Evolutionary conservation across 2,113 vertebrate genomes (phyloP).

Genomic region (Corythoichthys intestinalis): DNA sequence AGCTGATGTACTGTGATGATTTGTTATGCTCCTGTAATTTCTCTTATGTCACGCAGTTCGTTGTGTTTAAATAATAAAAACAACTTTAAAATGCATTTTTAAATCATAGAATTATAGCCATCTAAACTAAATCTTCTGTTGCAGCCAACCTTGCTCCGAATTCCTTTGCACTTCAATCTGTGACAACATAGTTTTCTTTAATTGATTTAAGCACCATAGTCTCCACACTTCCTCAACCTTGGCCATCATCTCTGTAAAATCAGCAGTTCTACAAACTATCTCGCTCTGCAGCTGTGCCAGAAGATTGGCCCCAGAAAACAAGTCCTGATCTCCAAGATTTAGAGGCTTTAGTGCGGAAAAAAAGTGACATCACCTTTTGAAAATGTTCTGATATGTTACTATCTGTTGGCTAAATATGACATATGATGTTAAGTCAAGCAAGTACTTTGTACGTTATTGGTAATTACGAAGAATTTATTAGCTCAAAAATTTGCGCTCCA

Average conservation of each 20-base stretch:
- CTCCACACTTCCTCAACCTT: conserved; percentile 10
- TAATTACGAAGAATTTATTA: no score
- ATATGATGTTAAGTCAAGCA: not conserved
- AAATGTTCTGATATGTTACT: conserved; percentile 1
- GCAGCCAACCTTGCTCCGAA: not conserved
- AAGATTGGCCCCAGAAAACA: not conserved
- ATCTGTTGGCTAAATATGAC: not conserved
- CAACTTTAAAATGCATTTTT: not conserved
- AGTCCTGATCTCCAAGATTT: conserved; percentile 1
- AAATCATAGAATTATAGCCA: not conserved
- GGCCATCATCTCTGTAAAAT: conserved; percentile 20
- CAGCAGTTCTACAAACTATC: conserved; percentile 39
- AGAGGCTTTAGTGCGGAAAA: conserved; percentile 4
- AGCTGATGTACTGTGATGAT: conserved; percentile 1
- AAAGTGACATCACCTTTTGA: not conserved
- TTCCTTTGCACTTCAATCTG: conserved; percentile 9
- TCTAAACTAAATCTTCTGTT: not conserved
- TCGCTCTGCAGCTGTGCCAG: conserved; percentile 14
- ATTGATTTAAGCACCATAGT: conserved; percentile 32
- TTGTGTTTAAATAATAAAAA: not conserved
- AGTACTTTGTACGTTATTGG: not conserved
- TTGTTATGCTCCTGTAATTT: not conserved
- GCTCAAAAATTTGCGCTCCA: no score
- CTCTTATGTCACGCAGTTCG: not conserved
- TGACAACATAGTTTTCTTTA: conserved; percentile 29